phyloP scores from a whole-genome alignment of 2,113 vertebrate species.

The pig (Sus scrofa) region DNA sequence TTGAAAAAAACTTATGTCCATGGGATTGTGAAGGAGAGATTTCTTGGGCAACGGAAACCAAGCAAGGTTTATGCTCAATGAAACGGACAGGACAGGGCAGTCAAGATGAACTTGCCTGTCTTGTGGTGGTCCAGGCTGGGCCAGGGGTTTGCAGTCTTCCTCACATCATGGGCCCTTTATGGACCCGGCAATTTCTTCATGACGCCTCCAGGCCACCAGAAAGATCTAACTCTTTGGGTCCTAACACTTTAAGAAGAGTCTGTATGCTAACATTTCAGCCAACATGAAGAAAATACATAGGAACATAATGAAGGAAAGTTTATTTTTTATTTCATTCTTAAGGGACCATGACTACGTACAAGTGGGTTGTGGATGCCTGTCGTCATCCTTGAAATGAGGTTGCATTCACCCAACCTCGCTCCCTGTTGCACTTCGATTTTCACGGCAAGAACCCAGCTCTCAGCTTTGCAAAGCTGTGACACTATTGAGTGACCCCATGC shows the following conservation, averaged over 20 bases:
- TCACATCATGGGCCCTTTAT: rapidly evolving
- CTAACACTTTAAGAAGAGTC: background rate
- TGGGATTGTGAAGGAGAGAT: background rate
- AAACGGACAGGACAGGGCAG: background rate
- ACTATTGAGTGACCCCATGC: rapidly evolving
- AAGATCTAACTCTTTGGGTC: background rate
- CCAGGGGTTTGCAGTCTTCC: rapidly evolving
- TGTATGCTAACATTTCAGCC: background rate
- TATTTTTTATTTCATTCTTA: background rate
- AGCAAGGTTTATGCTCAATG: background rate
- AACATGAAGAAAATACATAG: too few relatives aligned
- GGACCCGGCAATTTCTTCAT: background rate
- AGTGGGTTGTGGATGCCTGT: rapidly evolving
- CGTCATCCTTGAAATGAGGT: too few relatives aligned
- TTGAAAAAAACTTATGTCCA: background rate
- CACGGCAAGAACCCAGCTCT: too few relatives aligned
- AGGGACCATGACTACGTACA: rapidly evolving
- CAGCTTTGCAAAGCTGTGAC: background rate
- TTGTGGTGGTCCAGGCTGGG: rapidly evolving
- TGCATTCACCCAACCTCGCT: too few relatives aligned
- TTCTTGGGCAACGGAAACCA: background rate
- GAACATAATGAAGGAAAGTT: background rate
- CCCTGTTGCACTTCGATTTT: background rate
- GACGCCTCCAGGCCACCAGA: background rate
- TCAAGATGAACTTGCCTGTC: too few relatives aligned